These are phyloP conservation scores for Lasioglossum zephyrum DNA, from an alignment of 2,888 invertebrate genomes.

Conservation along the genomic window DNA sequence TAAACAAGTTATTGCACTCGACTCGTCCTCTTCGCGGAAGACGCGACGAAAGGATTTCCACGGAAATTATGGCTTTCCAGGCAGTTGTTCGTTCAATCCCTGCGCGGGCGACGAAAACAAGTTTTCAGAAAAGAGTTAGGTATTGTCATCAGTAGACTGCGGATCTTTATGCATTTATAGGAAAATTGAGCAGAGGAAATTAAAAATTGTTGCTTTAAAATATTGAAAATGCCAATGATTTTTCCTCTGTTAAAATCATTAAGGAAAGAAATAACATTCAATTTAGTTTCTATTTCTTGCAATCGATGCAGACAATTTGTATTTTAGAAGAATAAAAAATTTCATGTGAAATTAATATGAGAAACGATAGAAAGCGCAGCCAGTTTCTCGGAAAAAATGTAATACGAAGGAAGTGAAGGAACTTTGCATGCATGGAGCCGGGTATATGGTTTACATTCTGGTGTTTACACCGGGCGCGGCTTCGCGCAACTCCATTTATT, in stretches of 20 bases:
- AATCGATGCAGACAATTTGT: too few relatives aligned
- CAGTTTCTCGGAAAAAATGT: neutral
- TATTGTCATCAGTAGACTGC: too few relatives aligned
- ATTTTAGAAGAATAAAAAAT: too few relatives aligned
- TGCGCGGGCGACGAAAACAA: neutral
- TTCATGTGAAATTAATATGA: neutral
- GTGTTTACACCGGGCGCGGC: neutral
- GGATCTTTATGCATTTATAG: too few relatives aligned
- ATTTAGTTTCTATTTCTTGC: too few relatives aligned
- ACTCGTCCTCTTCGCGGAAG: neutral
- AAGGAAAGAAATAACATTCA: too few relatives aligned
- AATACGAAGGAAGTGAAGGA: neutral
- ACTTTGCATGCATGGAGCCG: neutral
- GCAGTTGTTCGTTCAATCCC: neutral
- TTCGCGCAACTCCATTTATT: neutral
- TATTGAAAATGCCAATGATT: too few relatives aligned
- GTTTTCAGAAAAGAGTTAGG: neutral
- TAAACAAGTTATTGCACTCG: conserved; percentile 72
- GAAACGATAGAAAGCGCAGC: neutral
- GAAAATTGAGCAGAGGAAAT: too few relatives aligned
- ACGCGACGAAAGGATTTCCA: neutral
- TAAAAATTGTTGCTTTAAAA: too few relatives aligned
- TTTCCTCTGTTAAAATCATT: too few relatives aligned
- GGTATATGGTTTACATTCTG: neutral
- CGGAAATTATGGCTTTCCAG: neutral